Base-by-base conservation (phyloP, 2,797 vertebrate species). In the Coregonus suidteri region DNA sequence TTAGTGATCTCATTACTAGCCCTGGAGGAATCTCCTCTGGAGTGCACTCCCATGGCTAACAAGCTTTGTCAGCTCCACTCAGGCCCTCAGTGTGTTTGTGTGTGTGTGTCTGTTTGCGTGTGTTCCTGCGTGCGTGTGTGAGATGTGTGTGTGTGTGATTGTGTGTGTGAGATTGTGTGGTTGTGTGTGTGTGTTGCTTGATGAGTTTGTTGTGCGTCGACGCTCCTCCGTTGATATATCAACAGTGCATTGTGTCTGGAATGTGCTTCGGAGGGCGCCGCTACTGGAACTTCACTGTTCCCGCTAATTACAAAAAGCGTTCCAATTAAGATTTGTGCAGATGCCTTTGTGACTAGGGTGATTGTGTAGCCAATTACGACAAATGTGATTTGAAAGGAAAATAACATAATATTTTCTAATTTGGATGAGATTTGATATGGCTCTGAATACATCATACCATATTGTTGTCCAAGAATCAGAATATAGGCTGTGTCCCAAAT, bases 61-160 rank as follows among this genome's bases (percentile, higher is more conserved):
- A 74, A 74, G 71, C 37, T 79, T 56, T 71, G 65, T 79, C 70
- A 65, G 69, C 37, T 77, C 71, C 76, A 75, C 54, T 81, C 73
- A 75, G 41, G 71, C 71, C 66, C 20, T 74, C 30, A n/a, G 53
- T 62, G 20, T 81, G 62, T 75, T 75, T 75, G 56, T 69, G 67
- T 9, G 41, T 75, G 31, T 34, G 31, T 34, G 31, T 25, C 25
- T 25, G 25, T 25, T 25, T 69, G 67, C 6, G 41, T 75, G 51
- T 69, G 79, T 68, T 25, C 25, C 4, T 73, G 73, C 71, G 71
- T 72, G 56, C 25, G 3, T 41, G 37, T 41, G 37, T 41, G 37
- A 41, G 37, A 41, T 47, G 9, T 47, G 41, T 47, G 41, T 47
- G 0, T 79, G 41, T 75, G 77, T 75, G 56, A 41, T 41, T 69